Evolutionary conservation across 2,113 vertebrate genomes (phyloP).

Genomic region (Antechinus flavipes): DNA sequence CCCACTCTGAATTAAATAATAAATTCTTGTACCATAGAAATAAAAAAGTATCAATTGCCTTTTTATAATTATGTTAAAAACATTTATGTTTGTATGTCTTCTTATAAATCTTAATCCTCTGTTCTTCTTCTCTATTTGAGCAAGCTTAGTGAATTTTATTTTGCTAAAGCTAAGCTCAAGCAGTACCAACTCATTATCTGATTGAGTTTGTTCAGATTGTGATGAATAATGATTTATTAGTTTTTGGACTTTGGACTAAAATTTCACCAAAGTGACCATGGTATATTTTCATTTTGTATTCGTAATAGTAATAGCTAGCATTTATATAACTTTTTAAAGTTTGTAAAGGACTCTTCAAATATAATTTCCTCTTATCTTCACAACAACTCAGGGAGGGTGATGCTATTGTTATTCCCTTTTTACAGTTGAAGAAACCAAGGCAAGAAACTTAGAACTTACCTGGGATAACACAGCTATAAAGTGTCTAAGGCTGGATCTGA

Average conservation of each 20-base stretch:
- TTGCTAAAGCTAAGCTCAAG: background rate
- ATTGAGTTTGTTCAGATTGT: background rate
- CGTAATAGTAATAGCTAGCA: background rate
- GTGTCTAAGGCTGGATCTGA: background rate
- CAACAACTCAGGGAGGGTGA: background rate
- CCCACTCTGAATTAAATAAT: background rate
- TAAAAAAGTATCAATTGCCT: background rate
- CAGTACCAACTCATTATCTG: background rate
- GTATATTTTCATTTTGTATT: no score
- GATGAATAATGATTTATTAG: background rate
- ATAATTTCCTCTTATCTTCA: no score
- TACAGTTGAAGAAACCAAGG: background rate
- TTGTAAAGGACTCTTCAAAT: background rate
- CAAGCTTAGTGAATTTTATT: background rate
- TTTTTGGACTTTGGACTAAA: background rate
- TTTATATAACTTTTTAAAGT: background rate
- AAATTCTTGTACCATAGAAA: background rate
- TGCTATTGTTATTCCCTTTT: background rate
- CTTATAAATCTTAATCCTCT: background rate
- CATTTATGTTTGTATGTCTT: background rate
- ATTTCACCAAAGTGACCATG: background rate
- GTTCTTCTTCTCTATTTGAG: background rate
- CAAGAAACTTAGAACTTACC: background rate
- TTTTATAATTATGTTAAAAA: background rate
- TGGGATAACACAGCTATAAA: background rate